Evolutionary conservation across 92 coral and sea anemone species (phyloP).

Genomic region (Parazoanthus atlanticus): DNA sequence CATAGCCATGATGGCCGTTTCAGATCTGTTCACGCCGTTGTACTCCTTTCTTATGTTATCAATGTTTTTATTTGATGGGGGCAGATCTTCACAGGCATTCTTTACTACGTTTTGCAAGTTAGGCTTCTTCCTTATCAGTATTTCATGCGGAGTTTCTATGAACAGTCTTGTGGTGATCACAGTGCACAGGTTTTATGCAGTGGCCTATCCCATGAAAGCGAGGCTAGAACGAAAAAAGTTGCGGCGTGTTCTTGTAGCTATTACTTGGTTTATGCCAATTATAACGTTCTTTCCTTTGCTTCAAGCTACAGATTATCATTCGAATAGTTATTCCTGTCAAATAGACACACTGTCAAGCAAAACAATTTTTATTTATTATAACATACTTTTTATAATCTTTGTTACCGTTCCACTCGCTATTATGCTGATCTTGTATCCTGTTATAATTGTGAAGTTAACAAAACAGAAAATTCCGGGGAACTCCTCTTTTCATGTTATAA

Average conservation of each 20-base stretch:
- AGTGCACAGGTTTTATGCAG: slow-evolving; percentile 3
- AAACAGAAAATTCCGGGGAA: slow-evolving; percentile 15
- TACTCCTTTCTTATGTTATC: no score
- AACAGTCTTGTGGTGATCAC: not conserved
- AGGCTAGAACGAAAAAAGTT: not conserved
- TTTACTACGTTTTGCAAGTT: not conserved
- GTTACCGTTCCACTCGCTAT: not conserved
- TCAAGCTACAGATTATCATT: not conserved
- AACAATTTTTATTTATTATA: not conserved
- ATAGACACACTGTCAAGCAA: not conserved
- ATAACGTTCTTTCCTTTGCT: not conserved
- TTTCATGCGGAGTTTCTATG: not conserved
- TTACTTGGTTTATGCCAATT: not conserved
- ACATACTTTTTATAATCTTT: not conserved
- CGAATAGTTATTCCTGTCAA: not conserved
- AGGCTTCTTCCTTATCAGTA: not conserved
- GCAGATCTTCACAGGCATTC: no score
- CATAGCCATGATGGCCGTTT: not conserved
- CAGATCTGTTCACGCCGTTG: no score
- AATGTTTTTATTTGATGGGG: no score
- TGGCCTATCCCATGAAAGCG: not conserved
- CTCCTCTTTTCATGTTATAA: not conserved
- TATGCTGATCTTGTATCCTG: not conserved
- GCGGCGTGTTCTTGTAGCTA: not conserved
- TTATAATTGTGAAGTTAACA: not conserved